Evolutionary conservation across 1,140 invertebrate species (phyloP).

Genomic region (Chrysomallon squamiferum): DNA sequence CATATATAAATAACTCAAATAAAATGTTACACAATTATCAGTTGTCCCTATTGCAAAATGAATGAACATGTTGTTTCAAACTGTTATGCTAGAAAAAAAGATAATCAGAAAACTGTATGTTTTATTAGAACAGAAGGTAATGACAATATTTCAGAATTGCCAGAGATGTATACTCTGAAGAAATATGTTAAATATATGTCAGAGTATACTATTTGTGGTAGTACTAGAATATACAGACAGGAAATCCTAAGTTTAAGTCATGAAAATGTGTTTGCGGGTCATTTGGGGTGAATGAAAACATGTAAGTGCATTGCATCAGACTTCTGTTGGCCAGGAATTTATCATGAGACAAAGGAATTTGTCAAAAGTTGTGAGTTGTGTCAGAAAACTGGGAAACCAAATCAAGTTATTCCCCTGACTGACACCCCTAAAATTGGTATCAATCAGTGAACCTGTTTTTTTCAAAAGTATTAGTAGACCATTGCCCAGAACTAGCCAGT

Average conservation of each 20-base stretch:
- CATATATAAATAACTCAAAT: too few relatives aligned
- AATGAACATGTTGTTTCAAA: too few relatives aligned
- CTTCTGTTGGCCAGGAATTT: conserved; percentile 26
- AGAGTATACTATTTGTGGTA: too few relatives aligned
- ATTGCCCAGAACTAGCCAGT: conserved; percentile 5
- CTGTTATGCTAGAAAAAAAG: too few relatives aligned
- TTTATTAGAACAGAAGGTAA: too few relatives aligned
- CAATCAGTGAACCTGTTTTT: conserved; percentile 21
- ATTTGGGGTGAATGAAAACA: conserved; percentile 19
- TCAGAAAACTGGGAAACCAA: conserved; percentile 24
- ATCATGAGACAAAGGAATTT: conserved; percentile 5
- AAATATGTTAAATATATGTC: too few relatives aligned
- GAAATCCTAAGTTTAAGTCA: conserved; percentile 10
- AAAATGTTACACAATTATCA: too few relatives aligned
- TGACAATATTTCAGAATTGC: too few relatives aligned
- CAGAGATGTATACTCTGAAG: too few relatives aligned
- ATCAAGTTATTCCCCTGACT: conserved; percentile 15
- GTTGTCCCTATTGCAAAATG: too few relatives aligned
- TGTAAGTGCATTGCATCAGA: neutral
- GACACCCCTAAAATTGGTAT: conserved; percentile 19
- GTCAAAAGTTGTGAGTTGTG: conserved; percentile 23
- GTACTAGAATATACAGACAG: conserved; percentile 1
- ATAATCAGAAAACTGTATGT: too few relatives aligned
- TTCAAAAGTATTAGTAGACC: conserved; percentile 21
- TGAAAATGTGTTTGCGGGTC: conserved; percentile 9